Evolutionary conservation across 2,113 vertebrate genomes (phyloP).

Genomic region (Cyphomyrus discorhynchus): DNA sequence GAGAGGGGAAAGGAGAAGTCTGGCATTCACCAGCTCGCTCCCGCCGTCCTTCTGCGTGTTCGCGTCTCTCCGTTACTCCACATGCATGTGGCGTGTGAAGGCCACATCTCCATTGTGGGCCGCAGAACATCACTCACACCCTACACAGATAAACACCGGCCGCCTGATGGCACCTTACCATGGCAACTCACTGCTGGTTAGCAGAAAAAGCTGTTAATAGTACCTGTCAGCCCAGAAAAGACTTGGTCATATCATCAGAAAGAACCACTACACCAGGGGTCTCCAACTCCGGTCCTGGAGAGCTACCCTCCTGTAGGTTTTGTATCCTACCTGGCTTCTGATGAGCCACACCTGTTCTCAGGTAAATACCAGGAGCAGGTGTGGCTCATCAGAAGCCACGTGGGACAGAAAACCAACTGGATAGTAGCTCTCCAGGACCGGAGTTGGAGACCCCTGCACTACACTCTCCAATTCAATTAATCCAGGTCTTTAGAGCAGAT

Average conservation of each 20-base stretch:
- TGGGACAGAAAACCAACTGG: too few species aligned
- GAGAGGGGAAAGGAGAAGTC: conserved; percentile 19
- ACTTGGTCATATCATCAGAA: background rate
- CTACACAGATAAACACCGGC: background rate
- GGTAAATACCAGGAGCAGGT: too few species aligned
- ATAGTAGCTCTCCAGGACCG: too few species aligned
- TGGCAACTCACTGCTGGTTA: conserved; percentile 1
- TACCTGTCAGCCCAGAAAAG: background rate
- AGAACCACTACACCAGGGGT: background rate
- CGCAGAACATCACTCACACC: background rate
- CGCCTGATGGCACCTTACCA: background rate
- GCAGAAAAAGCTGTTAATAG: background rate
- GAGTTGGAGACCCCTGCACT: too few species aligned
- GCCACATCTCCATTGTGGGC: background rate
- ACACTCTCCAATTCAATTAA: background rate
- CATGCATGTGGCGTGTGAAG: background rate
- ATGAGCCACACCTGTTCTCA: too few species aligned
- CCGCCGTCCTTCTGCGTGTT: background rate
- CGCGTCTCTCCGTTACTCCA: background rate
- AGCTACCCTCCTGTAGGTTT: too few species aligned
- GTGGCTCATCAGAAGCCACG: too few species aligned
- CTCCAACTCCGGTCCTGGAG: too few species aligned
- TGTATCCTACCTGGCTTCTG: too few species aligned
- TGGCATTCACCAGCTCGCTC: background rate
- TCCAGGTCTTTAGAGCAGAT: background rate